phyloP scores from a whole-genome alignment of 2,797 vertebrate species.

The Botia kubotai region DNA sequence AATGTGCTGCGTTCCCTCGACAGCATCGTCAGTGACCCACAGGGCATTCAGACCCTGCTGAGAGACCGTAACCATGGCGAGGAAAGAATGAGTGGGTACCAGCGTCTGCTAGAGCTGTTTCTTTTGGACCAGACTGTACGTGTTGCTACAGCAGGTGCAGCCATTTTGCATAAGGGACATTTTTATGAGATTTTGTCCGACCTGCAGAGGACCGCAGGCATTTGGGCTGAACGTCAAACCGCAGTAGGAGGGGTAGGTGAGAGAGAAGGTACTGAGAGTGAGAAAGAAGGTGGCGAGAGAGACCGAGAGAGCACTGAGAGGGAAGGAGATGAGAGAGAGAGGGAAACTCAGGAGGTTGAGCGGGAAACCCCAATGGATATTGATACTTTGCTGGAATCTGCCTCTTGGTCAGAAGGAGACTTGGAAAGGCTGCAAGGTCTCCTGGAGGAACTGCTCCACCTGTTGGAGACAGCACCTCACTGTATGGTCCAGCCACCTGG shows the following conservation, averaged over 20 bases:
- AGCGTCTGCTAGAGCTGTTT: slow-evolving; percentile 92
- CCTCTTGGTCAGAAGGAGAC: slow-evolving; percentile 89
- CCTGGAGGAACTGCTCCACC: slow-evolving; percentile 93
- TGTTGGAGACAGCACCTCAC: slow-evolving; percentile 92
- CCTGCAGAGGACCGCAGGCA: slow-evolving; percentile 85
- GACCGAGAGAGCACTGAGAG: slow-evolving; percentile 37
- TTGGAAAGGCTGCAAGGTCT: slow-evolving; percentile 90
- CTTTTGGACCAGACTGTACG: slow-evolving; percentile 94
- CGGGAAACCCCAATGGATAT: slow-evolving; percentile 92
- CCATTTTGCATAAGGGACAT: slow-evolving; percentile 94
- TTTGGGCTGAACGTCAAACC: slow-evolving; percentile 85
- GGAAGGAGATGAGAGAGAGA: slow-evolving; percentile 53
- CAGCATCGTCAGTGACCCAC: slow-evolving; percentile 89
- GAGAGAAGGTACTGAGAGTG: slow-evolving; percentile 76
- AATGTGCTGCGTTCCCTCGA: slow-evolving; percentile 93
- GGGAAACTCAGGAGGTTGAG: slow-evolving; percentile 69
- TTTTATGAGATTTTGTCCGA: slow-evolving; percentile 92
- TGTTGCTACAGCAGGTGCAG: slow-evolving; percentile 94
- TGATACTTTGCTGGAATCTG: slow-evolving; percentile 85
- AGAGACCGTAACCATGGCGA: slow-evolving; percentile 61
- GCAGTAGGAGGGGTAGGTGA: slow-evolving; percentile 81
- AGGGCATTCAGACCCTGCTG: slow-evolving; percentile 90
- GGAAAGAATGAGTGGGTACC: slow-evolving; percentile 79
- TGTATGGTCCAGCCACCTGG: slow-evolving; percentile 96
- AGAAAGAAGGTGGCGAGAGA: slow-evolving; percentile 32